Conservation (phyloP, 2,113 vertebrate genomes). For the Mormyrus lacerda region DNA sequence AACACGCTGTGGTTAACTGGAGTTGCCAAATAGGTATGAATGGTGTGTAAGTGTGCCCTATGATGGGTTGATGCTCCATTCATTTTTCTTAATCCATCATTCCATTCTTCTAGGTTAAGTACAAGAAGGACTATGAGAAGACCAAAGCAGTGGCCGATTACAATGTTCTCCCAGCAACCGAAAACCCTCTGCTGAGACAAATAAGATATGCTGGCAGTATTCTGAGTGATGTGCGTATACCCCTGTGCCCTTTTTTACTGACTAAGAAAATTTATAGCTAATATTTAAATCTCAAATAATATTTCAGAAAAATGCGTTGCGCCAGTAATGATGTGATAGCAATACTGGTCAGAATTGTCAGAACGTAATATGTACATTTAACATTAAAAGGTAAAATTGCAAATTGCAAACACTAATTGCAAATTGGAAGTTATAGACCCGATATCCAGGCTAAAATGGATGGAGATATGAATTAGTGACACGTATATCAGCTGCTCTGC, state of each 20-base stretch:
- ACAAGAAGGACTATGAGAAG: slow-evolving; percentile 91
- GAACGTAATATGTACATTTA: not conserved
- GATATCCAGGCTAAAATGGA: not conserved
- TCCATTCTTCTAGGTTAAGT: slow-evolving; percentile 69
- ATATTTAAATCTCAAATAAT: not conserved
- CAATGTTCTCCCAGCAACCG: slow-evolving; percentile 89
- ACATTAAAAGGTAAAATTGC: not conserved
- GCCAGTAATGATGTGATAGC: not conserved
- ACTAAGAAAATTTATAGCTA: not conserved
- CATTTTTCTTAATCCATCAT: not conserved
- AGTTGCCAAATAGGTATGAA: not conserved
- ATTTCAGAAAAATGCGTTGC: not conserved
- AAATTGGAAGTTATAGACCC: not conserved
- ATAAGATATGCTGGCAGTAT: slow-evolving; percentile 73
- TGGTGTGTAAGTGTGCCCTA: not conserved
- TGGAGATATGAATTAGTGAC: not conserved
- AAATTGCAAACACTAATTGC: not conserved
- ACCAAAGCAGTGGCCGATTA: slow-evolving; percentile 76
- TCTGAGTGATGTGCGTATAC: slow-evolving; percentile 82
- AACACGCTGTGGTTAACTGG: not conserved
- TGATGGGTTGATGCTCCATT: not conserved
- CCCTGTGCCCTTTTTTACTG: not conserved
- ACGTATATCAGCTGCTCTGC: not conserved
- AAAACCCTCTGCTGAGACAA: slow-evolving; percentile 85
- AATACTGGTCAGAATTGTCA: not conserved